These are phyloP conservation scores for Fragariocoptes setiger DNA, from an alignment of 1,140 invertebrate species.

Conservation along the genomic window DNA sequence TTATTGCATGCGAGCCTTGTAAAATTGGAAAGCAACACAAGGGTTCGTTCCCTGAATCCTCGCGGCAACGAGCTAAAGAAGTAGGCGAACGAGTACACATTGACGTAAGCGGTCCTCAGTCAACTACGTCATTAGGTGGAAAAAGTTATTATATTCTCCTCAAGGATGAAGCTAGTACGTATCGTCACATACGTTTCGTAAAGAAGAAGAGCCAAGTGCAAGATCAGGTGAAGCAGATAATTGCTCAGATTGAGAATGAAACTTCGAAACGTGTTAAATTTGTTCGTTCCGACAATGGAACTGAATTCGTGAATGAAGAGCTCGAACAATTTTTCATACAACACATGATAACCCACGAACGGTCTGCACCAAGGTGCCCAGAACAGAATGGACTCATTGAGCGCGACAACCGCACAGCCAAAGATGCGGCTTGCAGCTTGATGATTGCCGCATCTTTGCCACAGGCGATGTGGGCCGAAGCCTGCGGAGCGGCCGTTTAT, in stretches of 20 bases:
- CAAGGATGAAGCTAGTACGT: neutral
- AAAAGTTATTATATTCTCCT: neutral
- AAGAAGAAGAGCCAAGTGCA: neutral
- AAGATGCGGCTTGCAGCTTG: neutral
- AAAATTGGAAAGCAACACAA: neutral
- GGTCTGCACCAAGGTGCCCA: neutral
- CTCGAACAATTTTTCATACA: neutral
- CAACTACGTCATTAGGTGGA: neutral
- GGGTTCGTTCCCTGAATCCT: neutral
- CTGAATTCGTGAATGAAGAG: conserved; percentile 2
- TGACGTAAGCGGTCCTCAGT: neutral
- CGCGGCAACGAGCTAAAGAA: neutral
- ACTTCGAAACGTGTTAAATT: neutral
- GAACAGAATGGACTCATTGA: neutral
- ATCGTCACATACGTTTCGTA: neutral
- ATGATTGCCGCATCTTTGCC: neutral
- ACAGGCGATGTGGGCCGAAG: neutral
- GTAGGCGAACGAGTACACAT: neutral
- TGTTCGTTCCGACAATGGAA: conserved; percentile 4
- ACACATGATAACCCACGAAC: neutral
- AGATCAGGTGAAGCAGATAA: neutral
- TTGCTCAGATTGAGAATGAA: neutral
- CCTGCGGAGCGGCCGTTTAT: neutral
- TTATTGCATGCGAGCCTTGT: neutral
- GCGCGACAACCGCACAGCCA: neutral